These are phyloP conservation scores for Dryobotodes eremita DNA, from an alignment of 2,888 invertebrate genomes.

Conservation along the genomic window DNA sequence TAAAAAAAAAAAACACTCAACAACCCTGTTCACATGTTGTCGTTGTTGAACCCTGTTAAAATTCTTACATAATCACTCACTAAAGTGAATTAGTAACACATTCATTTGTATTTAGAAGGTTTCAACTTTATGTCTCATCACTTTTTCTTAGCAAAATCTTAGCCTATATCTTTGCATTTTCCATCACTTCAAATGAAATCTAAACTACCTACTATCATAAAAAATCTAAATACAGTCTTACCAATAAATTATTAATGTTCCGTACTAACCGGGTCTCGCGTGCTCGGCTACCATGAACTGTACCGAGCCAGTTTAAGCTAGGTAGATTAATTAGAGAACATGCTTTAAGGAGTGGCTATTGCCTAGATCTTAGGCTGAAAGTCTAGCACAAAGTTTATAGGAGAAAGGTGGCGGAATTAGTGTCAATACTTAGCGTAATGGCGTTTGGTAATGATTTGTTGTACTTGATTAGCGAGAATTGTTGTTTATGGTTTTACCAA, in stretches of 20 bases:
- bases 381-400: constrained; percentile 42
- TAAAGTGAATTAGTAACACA: not conserved
- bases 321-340: constrained; percentile 52
- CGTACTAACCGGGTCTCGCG: constrained; percentile 48
- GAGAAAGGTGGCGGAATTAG: constrained; percentile 38
- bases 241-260: constrained; percentile 62
- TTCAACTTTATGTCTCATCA: not conserved
- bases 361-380: constrained; percentile 33
- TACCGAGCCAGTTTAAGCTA: constrained; percentile 42
- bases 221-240: constrained; percentile 36
- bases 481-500: not conserved
- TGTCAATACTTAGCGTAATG: constrained; percentile 33
- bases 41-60: not conserved
- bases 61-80: not conserved
- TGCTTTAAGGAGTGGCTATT: constrained; percentile 40
- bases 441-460: not conserved
- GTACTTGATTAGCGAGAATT: not conserved
- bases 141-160: not conserved
- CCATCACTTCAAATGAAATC: not conserved
- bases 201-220: constrained; percentile 19
- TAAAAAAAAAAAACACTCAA: no score
- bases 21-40: no score
- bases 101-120: not conserved
- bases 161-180: not conserved
- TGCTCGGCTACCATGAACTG: constrained; percentile 60